Percentiles rank a stretch among this genome's conserved stretches.
Evolutionary conservation across 2,888 invertebrate genomes (phyloP).

Genomic region (Metacarcinus magister): DNA sequence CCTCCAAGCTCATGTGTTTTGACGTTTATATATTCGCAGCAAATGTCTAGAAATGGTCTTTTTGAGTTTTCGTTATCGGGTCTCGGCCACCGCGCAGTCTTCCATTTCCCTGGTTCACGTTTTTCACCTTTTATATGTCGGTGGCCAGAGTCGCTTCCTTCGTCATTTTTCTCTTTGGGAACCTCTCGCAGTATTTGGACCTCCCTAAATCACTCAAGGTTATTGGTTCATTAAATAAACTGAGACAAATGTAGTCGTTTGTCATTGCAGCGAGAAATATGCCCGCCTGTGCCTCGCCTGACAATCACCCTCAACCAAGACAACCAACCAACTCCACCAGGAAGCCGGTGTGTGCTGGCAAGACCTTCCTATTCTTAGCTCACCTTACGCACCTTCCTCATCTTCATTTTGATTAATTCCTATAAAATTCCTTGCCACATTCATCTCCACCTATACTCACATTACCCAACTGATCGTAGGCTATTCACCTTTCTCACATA

Average conservation of each 20-base stretch:
- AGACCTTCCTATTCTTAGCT: background rate
- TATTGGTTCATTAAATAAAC: slow-evolving; percentile 53
- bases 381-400: background rate
- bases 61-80: background rate
- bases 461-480: no score
- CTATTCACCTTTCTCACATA: background rate
- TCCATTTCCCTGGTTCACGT: background rate
- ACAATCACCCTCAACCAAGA: slow-evolving; percentile 31
- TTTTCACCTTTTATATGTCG: slow-evolving; percentile 38
- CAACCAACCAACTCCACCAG: background rate
- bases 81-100: background rate
- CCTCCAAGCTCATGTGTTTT: background rate
- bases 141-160: slow-evolving; percentile 33
- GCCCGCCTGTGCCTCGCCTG: slow-evolving; percentile 35
- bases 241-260: slow-evolving; percentile 49
- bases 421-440: background rate
- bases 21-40: background rate
- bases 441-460: background rate
- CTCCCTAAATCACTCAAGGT: slow-evolving; percentile 42
- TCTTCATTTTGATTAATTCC: background rate
- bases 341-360: background rate
- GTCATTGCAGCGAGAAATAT: slow-evolving; percentile 37
- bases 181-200: slow-evolving; percentile 11
- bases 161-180: background rate
- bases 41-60: background rate